phyloP scores from a whole-genome alignment of 2,797 vertebrate genomes.

The Heterohyrax brucei region DNA sequence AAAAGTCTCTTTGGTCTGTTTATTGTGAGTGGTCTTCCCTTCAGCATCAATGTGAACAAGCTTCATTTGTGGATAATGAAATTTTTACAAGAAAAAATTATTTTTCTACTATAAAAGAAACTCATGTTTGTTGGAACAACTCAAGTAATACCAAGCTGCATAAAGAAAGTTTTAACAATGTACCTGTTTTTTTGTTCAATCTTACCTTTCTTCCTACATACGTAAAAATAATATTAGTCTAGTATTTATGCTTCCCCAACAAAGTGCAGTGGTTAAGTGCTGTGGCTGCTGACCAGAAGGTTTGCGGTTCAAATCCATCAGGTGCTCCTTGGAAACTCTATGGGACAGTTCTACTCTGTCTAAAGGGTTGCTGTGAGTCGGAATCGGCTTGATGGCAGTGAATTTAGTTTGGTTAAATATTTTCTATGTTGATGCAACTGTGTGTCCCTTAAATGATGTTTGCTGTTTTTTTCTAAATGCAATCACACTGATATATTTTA shows the following conservation, averaged over 20 bases:
- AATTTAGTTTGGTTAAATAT: neutral
- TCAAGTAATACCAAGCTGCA: neutral
- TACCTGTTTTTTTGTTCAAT: neutral
- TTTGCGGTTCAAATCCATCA: too few species aligned
- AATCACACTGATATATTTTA: slow-evolving; percentile 7
- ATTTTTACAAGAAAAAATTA: slow-evolving; percentile 9
- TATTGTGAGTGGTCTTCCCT: neutral
- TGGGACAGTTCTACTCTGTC: too few species aligned
- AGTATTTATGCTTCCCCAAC: neutral
- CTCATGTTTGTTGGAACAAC: neutral
- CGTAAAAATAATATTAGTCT: slow-evolving; percentile 4
- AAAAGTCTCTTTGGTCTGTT: neutral
- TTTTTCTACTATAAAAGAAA: slow-evolving; percentile 47
- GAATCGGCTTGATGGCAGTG: too few species aligned
- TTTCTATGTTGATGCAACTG: neutral
- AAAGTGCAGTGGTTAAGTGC: too few species aligned
- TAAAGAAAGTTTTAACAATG: slow-evolving; percentile 15
- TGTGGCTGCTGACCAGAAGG: too few species aligned
- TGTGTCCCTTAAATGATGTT: neutral
- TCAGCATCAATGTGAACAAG: neutral
- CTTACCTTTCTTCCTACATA: slow-evolving; percentile 1
- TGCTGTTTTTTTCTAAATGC: neutral
- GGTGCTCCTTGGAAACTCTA: too few species aligned
- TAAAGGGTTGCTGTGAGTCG: too few species aligned
- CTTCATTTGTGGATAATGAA: slow-evolving; percentile 14